These are phyloP conservation scores for Plebejus anna DNA, from an alignment of 2,888 invertebrate genomes.

Conservation along the genomic window DNA sequence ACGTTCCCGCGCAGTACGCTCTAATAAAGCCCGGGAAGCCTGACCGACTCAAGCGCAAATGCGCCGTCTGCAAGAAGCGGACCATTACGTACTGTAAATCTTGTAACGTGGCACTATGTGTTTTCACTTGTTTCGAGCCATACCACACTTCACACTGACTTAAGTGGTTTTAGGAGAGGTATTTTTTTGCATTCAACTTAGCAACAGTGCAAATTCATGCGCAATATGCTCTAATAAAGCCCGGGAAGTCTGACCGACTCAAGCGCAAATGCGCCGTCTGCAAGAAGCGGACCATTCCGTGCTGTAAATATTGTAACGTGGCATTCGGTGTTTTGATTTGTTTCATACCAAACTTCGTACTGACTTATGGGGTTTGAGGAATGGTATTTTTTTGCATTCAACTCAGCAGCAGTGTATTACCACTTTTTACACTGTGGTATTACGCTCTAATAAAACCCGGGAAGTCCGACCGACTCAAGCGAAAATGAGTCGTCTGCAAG, in stretches of 20 bases:
- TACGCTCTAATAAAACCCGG: too few species aligned
- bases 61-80: constrained; percentile 22
- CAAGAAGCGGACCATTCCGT: constrained; percentile 21
- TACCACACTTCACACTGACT: not conserved
- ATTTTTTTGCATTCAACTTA: not conserved
- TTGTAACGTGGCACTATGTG: constrained; percentile 26
- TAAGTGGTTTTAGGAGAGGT: not conserved
- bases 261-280: not conserved
- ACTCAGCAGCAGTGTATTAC: too few species aligned
- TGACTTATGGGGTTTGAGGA: too few species aligned
- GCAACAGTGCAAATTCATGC: not conserved
- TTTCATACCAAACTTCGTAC: too few species aligned
- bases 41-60: not conserved
- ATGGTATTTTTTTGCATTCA: too few species aligned
- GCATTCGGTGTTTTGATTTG: not conserved
- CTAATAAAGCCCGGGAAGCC: not conserved
- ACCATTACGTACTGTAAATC: constrained; percentile 26
- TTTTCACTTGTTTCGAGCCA: constrained; percentile 3
- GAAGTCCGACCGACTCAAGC: too few species aligned
- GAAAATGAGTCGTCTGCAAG: not conserved
- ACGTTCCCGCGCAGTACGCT: not conserved
- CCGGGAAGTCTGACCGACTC: not conserved
- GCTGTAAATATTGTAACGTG: constrained; percentile 27
- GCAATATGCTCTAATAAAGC: not conserved
- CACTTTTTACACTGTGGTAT: too few species aligned